Percentiles rank a stretch among this genome's conserved stretches.
Evolutionary conservation across 2,797 vertebrate genomes (phyloP).

Genomic region (Fundulus diaphanus): DNA sequence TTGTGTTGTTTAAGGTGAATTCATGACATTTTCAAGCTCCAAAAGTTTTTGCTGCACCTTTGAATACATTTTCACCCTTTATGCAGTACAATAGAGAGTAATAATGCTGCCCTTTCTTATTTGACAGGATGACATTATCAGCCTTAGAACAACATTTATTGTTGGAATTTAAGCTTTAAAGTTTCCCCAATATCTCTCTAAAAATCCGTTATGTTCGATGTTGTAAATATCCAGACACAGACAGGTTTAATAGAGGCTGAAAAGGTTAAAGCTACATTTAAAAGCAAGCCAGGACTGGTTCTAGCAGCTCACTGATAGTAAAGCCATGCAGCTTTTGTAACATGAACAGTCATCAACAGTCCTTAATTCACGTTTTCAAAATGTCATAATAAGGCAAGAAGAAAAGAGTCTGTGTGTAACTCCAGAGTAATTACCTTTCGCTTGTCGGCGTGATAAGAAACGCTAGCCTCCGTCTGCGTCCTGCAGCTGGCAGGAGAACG

Average conservation of each 20-base stretch:
- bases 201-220: neutral
- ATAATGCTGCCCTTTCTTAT: neutral
- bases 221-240: neutral
- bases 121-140: neutral
- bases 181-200: neutral
- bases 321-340: neutral
- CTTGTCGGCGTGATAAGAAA: constrained; percentile 8
- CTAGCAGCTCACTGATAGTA: neutral
- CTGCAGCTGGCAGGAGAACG: neutral
- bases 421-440: neutral
- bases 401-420: neutral
- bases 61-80: neutral
- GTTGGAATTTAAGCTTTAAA: neutral
- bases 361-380: neutral
- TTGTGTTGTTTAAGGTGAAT: neutral
- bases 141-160: neutral
- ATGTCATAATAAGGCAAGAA: neutral
- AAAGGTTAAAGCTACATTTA: neutral
- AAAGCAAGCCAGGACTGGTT: neutral
- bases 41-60: neutral
- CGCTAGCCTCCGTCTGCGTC: constrained; percentile 41
- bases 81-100: neutral
- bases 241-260: neutral
- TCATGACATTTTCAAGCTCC: neutral
- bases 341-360: neutral